Percentiles rank a stretch among this genome's conserved stretches.
phyloP scores from a whole-genome alignment of 2,113 vertebrate species.

The Ciconia stormi region DNA sequence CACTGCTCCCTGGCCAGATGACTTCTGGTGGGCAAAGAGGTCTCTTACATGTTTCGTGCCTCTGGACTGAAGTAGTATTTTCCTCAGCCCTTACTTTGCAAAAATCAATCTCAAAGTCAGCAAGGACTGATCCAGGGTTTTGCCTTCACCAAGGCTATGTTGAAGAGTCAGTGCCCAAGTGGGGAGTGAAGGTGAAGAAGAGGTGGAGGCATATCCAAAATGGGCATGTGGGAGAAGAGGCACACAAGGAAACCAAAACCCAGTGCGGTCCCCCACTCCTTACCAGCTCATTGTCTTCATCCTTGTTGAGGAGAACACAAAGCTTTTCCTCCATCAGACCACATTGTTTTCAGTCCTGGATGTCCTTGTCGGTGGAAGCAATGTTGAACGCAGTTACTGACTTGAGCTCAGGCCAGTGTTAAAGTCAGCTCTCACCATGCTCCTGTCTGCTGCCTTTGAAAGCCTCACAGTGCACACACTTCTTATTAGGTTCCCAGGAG shows the following conservation, averaged over 20 bases:
- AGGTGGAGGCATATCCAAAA: background rate
- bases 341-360: background rate
- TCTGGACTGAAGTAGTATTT: background rate
- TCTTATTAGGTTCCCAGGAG: background rate
- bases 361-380: background rate
- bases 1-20: background rate
- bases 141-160: background rate
- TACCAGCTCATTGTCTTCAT: conserved; percentile 73
- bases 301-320: conserved; percentile 57
- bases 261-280: background rate
- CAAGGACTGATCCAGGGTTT: background rate
- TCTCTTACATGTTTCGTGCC: background rate
- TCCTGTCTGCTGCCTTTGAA: conserved; percentile 2
- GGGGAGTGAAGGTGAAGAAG: background rate
- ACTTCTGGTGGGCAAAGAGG: background rate
- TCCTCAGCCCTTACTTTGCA: background rate
- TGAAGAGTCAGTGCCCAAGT: background rate
- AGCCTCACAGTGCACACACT: background rate
- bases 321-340: conserved; percentile 38
- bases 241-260: background rate
- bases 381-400: background rate
- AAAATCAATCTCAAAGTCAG: background rate
- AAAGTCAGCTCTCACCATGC: background rate
- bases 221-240: background rate
- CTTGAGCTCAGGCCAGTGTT: background rate